Evolutionary conservation across 2,113 vertebrate species (phyloP), one percentile per base, ranked within the genome.

Genomic region (Laterallus jamaicensis): DNA sequence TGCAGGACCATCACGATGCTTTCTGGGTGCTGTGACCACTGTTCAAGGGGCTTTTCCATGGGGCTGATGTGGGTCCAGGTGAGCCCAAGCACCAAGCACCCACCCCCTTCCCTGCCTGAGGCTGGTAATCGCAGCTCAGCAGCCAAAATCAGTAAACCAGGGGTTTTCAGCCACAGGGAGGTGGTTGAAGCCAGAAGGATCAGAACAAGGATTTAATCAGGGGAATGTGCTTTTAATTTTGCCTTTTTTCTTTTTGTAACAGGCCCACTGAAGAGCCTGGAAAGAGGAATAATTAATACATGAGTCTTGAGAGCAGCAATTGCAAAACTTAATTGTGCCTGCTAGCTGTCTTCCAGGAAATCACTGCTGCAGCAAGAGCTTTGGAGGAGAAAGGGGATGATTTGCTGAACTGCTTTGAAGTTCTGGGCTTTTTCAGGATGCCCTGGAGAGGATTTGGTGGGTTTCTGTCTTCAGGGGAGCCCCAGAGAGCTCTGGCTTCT

Each of bases 211-310:
- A 96, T 97, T 97, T 97, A 98, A 97, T 97, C 95, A 97, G 86
- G 55, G 92, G 93, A 97, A 94, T 35, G 24, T 90, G 89, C 93
- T 97, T 98, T 97, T 97, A 97, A 97, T 97, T 97, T 97, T 96
- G 63, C 50, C 40, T 58, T 75, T 89, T 59, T 74, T 37, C 19
- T 85, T 95, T 96, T 88, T 86, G 54, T 90, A 96, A 70, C 66
- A 83, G 84, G 90, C 47, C 31, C 9, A 4, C 70, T 35, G 47
- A 95, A 69, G 60, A 94, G 71, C 69, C 90, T 92, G 88, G 85
- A 78, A 96, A 96, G 88, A 81, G 31, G 18, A 96, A 95, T 97
- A 97, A 98, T 97, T 97, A 96, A 97, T 97, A 95, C 73, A 96
- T 76, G 95, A 93, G 74, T 42, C 22, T 54, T 87, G 90, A 96